A percentile compares a stretch with the other conserved stretches of the same genome.
phyloP scores from a whole-genome alignment of 2,888 invertebrate species.

The Minunthozetes semirufus region DNA sequence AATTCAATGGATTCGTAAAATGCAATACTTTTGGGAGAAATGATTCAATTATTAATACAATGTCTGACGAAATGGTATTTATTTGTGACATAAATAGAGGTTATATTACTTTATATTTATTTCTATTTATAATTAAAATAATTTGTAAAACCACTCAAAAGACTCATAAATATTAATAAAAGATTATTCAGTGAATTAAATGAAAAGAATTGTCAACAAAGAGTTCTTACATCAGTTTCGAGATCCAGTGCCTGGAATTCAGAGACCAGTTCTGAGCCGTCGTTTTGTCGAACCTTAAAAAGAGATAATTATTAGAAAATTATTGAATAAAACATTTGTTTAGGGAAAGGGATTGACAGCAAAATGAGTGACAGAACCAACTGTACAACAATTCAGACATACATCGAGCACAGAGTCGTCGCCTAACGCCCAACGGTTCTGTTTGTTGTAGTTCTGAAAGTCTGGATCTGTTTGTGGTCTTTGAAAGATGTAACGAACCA shows the following conservation, averaged over 20 bases:
- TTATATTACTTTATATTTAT: no score
- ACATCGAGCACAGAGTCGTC: constrained; percentile 63
- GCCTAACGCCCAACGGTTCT: constrained; percentile 69
- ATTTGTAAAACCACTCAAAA: no score
- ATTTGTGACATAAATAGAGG: no score
- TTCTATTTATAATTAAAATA: no score
- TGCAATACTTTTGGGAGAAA: no score
- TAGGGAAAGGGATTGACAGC: neutral
- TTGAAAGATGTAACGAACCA: constrained; percentile 86
- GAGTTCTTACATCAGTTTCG: constrained; percentile 42
- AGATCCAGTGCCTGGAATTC: constrained; percentile 44
- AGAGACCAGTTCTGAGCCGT: constrained; percentile 43
- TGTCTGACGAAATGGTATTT: no score
- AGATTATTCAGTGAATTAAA: no score
- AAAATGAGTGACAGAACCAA: neutral
- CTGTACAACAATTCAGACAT: neutral
- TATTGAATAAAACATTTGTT: neutral
- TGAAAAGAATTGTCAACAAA: no score
- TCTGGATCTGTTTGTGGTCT: constrained; percentile 72
- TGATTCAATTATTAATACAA: no score
- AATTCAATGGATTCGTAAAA: no score
- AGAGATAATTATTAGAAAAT: neutral
- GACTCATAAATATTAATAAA: no score
- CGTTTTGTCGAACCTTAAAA: constrained; percentile 41
- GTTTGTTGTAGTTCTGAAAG: constrained; percentile 54